Evolutionary conservation across 1,140 invertebrate genomes (phyloP), one percentile per base, ranked within the genome.

Genomic region (Meloidogyne chitwoodi): DNA sequence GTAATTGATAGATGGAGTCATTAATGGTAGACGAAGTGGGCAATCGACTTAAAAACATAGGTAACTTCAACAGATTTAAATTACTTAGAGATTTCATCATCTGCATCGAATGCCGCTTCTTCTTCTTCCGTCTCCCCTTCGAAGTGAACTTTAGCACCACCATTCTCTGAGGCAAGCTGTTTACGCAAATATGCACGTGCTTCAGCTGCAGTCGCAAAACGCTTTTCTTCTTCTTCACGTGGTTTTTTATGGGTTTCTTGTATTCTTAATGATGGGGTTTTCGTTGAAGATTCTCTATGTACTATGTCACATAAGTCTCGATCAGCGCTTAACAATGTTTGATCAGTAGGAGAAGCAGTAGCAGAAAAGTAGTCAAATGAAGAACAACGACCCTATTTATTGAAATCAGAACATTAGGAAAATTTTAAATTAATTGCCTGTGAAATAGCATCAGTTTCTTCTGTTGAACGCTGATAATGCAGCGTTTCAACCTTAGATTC

Each of bases 301-400:
- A 0, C 6, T n/a, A 6, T 22, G 19, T 34, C 16, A 67, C 10
- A 8, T 31, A 8, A 8, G 3, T 67, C 64, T 2, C 64, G 64
- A n/a, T 66, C n/a, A 26, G 4, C 22, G 24, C 26, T 29, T 64
- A 56, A 56, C n/a, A 56, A 56, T 0, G 48, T 56, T 56, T 24
- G 44, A 6, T 73, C 44, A 22, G 38, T 62, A 34, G 70, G 70
- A 0, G 70, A 73, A 10, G 70, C 56, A 22, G 70, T 73, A 0
- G 70, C 70, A 29, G 70, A 73, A 22, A 73, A 73, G 22, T 73
- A 73, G 44, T 73, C 70, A 34, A 73, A 73, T 3, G 70, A 73
- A 34, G 70, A 73, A 31, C 56, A 62, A 10, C 70, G 70, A 24
- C 70, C 70, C 70, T 73, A 29, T 65, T 41, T 22, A 26, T 4